Conservation (phyloP, 1,140 invertebrate species). For the Agrypnia vestita region DNA sequence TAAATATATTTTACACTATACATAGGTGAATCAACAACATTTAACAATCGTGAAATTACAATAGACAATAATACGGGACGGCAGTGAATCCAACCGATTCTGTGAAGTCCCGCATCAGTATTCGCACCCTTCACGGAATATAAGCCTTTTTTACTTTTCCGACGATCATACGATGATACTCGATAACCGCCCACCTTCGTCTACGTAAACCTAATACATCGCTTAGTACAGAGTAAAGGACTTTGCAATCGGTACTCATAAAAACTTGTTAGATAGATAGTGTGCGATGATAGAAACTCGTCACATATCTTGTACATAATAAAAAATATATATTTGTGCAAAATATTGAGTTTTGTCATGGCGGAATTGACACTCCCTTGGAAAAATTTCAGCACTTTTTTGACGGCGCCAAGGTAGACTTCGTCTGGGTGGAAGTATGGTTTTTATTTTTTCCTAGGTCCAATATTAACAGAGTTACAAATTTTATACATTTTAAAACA, state of each 20-base stretch:
- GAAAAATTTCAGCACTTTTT: too few relatives aligned
- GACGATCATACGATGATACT: neutral
- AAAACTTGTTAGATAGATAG: too few relatives aligned
- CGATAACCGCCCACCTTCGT: neutral
- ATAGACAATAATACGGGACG: neutral
- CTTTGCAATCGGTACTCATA: neutral
- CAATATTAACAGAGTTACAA: too few relatives aligned
- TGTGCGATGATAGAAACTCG: too few relatives aligned
- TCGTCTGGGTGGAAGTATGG: too few relatives aligned
- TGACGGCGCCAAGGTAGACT: too few relatives aligned
- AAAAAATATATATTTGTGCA: neutral
- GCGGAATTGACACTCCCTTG: neutral
- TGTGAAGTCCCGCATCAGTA: conserved; percentile 15
- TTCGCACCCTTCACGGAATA: neutral
- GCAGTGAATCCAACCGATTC: conserved; percentile 2
- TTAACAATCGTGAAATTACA: conserved; percentile 23
- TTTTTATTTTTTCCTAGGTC: too few relatives aligned
- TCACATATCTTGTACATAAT: too few relatives aligned
- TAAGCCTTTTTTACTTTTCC: conserved; percentile 6
- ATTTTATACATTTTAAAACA: too few relatives aligned
- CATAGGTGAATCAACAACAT: conserved; percentile 20
- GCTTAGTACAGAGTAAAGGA: neutral
- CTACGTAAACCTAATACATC: neutral
- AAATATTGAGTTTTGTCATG: conserved; percentile 8
- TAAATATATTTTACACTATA: conserved; percentile 45